Evolutionary conservation across 92 coral and sea anemone genomes (phyloP).

Genomic region (Bergia puertoricense): DNA sequence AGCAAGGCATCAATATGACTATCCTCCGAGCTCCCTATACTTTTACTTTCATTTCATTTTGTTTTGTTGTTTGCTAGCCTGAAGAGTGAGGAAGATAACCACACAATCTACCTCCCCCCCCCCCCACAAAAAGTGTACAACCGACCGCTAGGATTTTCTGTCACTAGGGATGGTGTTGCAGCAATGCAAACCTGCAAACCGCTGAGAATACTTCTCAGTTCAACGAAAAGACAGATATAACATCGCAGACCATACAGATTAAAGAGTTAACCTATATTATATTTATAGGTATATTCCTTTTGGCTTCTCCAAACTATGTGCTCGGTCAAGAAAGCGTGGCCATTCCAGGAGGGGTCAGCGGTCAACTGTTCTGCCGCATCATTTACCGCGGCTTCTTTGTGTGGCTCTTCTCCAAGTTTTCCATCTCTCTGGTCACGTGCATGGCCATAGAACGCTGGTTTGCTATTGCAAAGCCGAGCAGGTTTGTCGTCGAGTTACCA

Average conservation of each 20-base stretch:
- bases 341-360: neutral
- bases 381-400: neutral
- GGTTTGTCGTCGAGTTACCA: neutral
- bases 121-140: neutral
- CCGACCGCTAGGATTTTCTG: neutral
- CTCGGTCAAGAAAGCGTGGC: neutral
- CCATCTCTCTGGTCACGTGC: neutral
- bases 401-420: conserved; percentile 3
- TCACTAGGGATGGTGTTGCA: too few species aligned
- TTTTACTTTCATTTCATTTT: too few species aligned
- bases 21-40: neutral
- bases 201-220: too few species aligned
- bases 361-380: neutral
- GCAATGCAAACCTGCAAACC: too few species aligned
- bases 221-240: too few species aligned
- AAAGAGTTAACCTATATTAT: neutral
- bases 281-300: neutral
- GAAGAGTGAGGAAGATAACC: neutral
- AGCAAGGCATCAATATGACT: neutral
- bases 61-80: too few species aligned
- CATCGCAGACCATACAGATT: too few species aligned
- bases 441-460: neutral
- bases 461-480: neutral
- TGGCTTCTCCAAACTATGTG: neutral
- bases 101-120: neutral